Evolutionary conservation across 2,797 vertebrate genomes (phyloP), one percentile per base, ranked within the genome.

Genomic region (Garrulus glandarius): DNA sequence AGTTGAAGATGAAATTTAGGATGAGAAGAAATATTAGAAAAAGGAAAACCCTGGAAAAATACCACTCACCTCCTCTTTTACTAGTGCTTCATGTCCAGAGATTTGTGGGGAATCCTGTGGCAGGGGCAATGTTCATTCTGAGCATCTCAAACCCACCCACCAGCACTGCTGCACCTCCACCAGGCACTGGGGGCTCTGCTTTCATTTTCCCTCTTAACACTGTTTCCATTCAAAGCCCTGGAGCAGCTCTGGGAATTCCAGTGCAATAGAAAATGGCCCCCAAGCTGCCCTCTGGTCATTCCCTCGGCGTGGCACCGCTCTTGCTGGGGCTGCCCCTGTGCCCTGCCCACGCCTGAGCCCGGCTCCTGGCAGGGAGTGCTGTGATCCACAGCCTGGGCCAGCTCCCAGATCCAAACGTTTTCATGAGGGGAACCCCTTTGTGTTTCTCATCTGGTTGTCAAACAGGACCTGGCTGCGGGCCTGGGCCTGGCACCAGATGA

Each of bases 391-490:
- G 29, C 57, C 68, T 18, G 46, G 82, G 95, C 96, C 97, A 96
- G 84, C 83, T 93, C 81, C 61, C 91, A 92, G 49, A 86, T 87
- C 91, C 27, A 34, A 94, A 84, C 5, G 7, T 94, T 96, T 96
- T 71, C 94, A 81, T 55, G 61, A 34, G 30, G 94, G 89, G 94
- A 97, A 93, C 89, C 87, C 92, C 93, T 97, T 96, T 95, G 92
- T 97, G 89, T 97, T 97, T 93, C 90, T 95, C 94, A 95, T 97
- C 98, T 97, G 97, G 91, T 95, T 97, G 95, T 97, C 97, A 97
- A 96, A 84, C 55, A 18, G 79, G 57, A 50, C 74, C 93, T 97
- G 96, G 95, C 96, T 95, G 79, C 0, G 15, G 72, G 89, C 97
- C 97, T 94, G 79, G 88, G 64, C 89, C 96, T 97, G 97, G 96